A percentile compares a stretch with the other conserved stretches of the same genome.
Evolutionary conservation across 2,797 vertebrate genomes (phyloP).

Genomic region (Enteromius radiatus): DNA sequence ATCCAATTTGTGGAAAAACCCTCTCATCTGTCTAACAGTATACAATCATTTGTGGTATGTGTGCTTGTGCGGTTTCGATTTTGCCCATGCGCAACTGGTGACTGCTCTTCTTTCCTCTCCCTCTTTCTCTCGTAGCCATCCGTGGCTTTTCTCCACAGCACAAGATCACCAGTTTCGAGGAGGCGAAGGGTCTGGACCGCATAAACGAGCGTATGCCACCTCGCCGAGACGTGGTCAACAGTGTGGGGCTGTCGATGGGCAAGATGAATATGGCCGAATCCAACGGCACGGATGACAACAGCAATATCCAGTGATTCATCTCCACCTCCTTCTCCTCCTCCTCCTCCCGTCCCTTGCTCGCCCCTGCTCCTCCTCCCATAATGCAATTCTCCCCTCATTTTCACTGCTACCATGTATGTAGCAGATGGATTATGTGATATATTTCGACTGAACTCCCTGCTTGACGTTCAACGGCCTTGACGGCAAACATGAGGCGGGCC

Average conservation of each 20-base stretch:
- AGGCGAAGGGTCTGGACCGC: conserved; percentile 85
- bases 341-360: conserved; percentile 57
- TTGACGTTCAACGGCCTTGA: conserved; percentile 37
- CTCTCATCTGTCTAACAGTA: not conserved
- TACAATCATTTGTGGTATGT: not conserved
- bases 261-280: conserved; percentile 83
- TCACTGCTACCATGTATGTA: conserved; percentile 41
- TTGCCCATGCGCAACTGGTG: conserved; percentile 17
- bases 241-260: conserved; percentile 81
- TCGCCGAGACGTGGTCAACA: conserved; percentile 78
- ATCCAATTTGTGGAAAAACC: not conserved
- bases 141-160: conserved; percentile 85
- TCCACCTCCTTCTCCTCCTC: conserved; percentile 21
- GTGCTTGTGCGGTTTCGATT: not conserved
- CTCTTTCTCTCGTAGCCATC: conserved; percentile 72
- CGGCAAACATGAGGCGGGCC: not conserved
- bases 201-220: conserved; percentile 86
- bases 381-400: conserved; percentile 36
- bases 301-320: conserved; percentile 83
- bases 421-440: conserved; percentile 49
- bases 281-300: conserved; percentile 85
- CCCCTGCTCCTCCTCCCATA: conserved; percentile 27
- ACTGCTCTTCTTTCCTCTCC: conserved; percentile 68
- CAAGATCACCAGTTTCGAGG: conserved; percentile 84
- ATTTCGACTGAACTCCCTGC: conserved; percentile 42